Conservation (phyloP, 1,140 invertebrate species). For the Harpegnathos saltator region DNA sequence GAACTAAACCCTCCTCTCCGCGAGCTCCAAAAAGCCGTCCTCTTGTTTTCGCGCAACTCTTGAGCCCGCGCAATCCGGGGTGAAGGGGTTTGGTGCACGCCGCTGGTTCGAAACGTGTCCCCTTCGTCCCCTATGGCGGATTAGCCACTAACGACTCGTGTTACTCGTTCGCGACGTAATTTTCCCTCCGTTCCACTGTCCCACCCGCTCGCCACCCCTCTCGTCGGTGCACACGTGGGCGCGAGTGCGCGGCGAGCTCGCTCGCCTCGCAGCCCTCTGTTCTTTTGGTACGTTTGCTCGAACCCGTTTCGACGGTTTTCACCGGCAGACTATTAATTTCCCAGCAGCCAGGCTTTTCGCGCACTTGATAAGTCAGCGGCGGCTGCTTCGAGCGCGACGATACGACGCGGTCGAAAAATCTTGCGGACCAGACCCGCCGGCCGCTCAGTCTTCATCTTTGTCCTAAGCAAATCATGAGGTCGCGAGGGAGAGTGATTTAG, state of each 20-base stretch:
- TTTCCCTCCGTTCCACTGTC: constrained; percentile 60
- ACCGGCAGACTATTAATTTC: constrained; percentile 48
- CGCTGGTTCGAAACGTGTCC: constrained; percentile 43
- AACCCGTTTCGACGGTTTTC: constrained; percentile 24
- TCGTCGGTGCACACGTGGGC: too few species aligned
- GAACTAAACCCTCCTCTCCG: constrained; percentile 52
- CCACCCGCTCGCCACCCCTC: neutral
- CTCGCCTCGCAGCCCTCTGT: constrained; percentile 27
- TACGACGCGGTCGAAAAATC: neutral
- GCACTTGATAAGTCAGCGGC: neutral
- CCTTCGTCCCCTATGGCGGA: constrained; percentile 72
- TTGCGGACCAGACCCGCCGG: neutral
- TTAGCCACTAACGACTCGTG: constrained; percentile 83
- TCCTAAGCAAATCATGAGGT: neutral
- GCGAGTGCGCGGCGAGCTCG: too few species aligned
- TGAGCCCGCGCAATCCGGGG: constrained; percentile 62
- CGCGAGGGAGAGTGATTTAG: neutral
- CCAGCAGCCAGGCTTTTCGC: constrained; percentile 12
- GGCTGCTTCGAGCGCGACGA: neutral
- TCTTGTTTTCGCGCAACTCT: constrained; percentile 79
- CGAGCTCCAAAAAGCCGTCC: constrained; percentile 65
- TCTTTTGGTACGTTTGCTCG: constrained; percentile 17
- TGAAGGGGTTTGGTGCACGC: constrained; percentile 17
- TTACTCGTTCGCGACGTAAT: constrained; percentile 80
- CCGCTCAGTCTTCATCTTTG: neutral